Evolutionary conservation across 2,888 invertebrate genomes (phyloP), one percentile per base, ranked within the genome.

Genomic region (Zeuzera pyrina): DNA sequence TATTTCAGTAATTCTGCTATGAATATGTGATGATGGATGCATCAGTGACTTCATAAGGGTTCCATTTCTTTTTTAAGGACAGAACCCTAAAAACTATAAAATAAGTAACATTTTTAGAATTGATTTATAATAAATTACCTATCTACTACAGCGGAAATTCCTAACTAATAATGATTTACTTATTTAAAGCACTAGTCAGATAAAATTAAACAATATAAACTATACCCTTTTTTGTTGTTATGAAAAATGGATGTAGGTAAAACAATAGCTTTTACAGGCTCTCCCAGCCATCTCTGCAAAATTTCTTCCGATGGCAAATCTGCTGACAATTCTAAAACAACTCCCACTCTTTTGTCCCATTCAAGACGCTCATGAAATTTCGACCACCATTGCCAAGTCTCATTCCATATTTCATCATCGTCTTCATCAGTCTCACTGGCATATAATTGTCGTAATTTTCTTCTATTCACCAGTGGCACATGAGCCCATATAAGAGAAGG

Each of bases 251-350:
- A 86, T 10, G 97, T 94, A 3, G 94, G 91, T 29, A 98, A 64
- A 28, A 95, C 84, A 22, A 97, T 77, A 38, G 92, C 92, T 63
- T 91, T 93, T 1, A 99, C 87, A 4, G 97, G 97, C 73, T 99
- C 99, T 1, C 97, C 97, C 15, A 94, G 74, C 99, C 99, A 99
- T 37, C 98, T 87, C 13, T 90, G 86, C 6, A 95, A 57, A 30
- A 89, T 86, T 14, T 87, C 86, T 29, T 86, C 76, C 7, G 88
- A 86, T 1, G 96, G 94, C 14, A 95, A 81, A 59, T 97, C 91
- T 26, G 92, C 88, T 26, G 92, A 89, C 15, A 97, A 53, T 63
- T 95, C 92, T 23, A 98, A 72, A 1, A 91, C 93, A 21, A 97
- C 78, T 21, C 90, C 89, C 32, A 94, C 66, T 47, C 88, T 70